Evolutionary conservation across 2,797 vertebrate genomes (phyloP).

Genomic region (Bovichtus diacanthus): DNA sequence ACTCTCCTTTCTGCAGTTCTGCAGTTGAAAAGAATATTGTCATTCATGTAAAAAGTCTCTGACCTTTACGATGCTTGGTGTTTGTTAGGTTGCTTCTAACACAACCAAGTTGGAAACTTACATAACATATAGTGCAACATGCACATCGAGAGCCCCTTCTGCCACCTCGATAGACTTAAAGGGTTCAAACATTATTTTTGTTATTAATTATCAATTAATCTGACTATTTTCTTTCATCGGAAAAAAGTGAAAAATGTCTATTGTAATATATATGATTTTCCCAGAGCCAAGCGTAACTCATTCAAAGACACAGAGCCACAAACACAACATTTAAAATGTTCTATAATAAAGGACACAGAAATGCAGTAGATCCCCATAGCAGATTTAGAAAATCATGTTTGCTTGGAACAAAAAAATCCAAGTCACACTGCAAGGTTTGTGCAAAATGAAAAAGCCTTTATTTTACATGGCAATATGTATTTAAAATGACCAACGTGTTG

Average conservation of each 20-base stretch:
- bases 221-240: conserved; percentile 5
- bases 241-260: not conserved
- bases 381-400: not conserved
- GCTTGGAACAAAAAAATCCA: no score
- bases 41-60: conserved; percentile 4
- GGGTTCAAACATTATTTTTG: not conserved
- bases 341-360: not conserved
- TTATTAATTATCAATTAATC: not conserved
- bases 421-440: no score
- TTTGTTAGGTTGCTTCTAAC: not conserved
- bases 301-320: no score
- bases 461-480: no score
- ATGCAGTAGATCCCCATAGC: not conserved
- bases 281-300: no score
- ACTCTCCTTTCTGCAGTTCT: conserved; percentile 20
- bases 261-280: not conserved
- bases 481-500: no score
- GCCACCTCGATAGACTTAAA: not conserved
- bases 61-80: conserved; percentile 1
- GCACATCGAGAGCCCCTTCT: not conserved
- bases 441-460: no score
- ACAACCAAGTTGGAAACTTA: not conserved
- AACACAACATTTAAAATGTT: no score
- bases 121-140: not conserved
- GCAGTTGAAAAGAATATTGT: no score